These are phyloP conservation scores for Caenorhabditis tropicalis DNA, from an alignment of 1,140 invertebrate genomes.

Conservation along the genomic window DNA sequence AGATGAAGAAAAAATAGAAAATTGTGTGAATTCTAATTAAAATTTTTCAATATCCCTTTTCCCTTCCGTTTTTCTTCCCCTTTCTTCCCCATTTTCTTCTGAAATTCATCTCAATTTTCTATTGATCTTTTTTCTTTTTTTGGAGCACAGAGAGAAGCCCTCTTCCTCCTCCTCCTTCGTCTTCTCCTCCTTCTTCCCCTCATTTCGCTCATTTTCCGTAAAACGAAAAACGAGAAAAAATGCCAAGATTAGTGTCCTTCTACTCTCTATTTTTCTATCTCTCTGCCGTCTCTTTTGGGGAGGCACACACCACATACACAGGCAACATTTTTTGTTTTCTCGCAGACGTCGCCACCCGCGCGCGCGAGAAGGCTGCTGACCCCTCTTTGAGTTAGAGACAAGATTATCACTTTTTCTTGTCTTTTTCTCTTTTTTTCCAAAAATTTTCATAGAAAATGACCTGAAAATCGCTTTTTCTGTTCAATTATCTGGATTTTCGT, in stretches of 20 bases:
- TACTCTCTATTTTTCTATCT: neutral
- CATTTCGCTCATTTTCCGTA: neutral
- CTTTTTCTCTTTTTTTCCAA: conserved; percentile 66
- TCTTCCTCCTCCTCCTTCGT: no score
- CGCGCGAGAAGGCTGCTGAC: neutral
- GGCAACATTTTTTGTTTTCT: conserved; percentile 26
- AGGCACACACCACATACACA: neutral
- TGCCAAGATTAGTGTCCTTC: neutral
- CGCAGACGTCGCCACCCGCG: no score
- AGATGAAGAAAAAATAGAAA: no score
- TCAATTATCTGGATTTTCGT: neutral
- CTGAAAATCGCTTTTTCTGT: conserved; percentile 58
- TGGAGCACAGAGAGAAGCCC: no score
- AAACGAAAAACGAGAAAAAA: neutral
- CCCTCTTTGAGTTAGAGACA: conserved; percentile 11
- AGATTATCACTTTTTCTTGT: conserved; percentile 64
- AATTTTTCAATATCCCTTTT: neutral
- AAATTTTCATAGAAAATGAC: no score
- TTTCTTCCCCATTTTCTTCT: no score
- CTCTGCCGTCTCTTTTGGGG: neutral
- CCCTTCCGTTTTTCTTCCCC: no score
- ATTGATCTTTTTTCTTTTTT: no score
- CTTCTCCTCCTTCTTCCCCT: neutral
- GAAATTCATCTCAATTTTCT: neutral
- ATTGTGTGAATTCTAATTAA: neutral